Percentiles rank a stretch among this genome's conserved stretches.
These are phyloP conservation scores for Sminthopsis crassicaudata DNA, from an alignment of 2,113 vertebrate genomes.

Conservation along the genomic window DNA sequence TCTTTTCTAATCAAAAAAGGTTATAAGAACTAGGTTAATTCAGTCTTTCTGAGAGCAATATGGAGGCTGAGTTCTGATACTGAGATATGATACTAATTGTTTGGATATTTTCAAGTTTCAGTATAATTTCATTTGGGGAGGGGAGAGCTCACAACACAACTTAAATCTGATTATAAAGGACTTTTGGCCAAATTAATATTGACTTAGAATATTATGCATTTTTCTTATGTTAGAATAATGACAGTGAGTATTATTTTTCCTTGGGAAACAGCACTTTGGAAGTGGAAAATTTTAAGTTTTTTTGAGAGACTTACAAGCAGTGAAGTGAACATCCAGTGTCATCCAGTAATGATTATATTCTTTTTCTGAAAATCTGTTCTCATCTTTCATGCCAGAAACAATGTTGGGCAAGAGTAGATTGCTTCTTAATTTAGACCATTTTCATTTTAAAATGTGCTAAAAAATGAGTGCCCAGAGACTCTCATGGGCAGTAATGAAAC, in stretches of 20 bases:
- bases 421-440: conserved; percentile 43
- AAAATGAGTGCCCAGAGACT: not conserved
- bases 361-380: conserved; percentile 18
- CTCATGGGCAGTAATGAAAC: not conserved
- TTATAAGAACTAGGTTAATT: accelerated
- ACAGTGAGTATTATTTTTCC: not conserved
- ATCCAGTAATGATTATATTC: not conserved
- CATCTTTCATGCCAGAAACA: conserved; percentile 56
- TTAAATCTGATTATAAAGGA: not conserved
- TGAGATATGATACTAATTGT: not conserved
- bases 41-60: not conserved
- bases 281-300: not conserved
- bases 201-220: not conserved
- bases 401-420: conserved; percentile 33
- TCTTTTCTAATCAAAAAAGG: not conserved
- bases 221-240: conserved; percentile 27
- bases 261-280: conserved; percentile 12
- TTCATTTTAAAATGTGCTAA: conserved; percentile 9
- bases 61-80: not conserved
- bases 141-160: not conserved
- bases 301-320: not conserved
- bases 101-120: conserved; percentile 15
- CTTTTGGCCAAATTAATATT: not conserved
- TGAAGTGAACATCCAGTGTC: not conserved
- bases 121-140: not conserved